A percentile compares a stretch with the other conserved stretches of the same genome.
These are phyloP conservation scores for Podilymbus podiceps DNA, from an alignment of 2,113 vertebrate species.

Conservation along the genomic window DNA sequence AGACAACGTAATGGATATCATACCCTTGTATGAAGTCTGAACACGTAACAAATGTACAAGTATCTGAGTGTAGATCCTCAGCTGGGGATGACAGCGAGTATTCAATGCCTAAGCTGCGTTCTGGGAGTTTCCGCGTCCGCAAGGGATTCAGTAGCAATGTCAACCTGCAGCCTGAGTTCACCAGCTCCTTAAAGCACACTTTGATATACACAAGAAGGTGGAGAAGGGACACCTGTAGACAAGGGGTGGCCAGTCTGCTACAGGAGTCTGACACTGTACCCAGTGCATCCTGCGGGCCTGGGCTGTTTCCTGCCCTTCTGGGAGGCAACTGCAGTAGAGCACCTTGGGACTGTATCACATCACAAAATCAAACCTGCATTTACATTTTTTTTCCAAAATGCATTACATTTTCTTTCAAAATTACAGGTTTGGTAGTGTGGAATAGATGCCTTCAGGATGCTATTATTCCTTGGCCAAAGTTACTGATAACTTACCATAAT, in stretches of 20 bases:
- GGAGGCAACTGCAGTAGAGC: neutral
- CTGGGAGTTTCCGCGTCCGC: neutral
- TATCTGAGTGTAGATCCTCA: neutral
- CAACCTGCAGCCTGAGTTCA: neutral
- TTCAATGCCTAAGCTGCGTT: neutral
- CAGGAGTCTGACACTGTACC: neutral
- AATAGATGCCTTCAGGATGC: neutral
- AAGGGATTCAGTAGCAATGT: neutral
- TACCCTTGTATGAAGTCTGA: no score
- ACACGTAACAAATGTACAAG: neutral
- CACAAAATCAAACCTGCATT: neutral
- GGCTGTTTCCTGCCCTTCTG: neutral
- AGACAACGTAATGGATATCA: neutral
- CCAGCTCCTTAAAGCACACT: neutral
- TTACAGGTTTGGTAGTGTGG: neutral
- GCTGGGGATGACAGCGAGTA: neutral
- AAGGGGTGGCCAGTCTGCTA: rapidly evolving
- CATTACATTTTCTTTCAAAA: neutral
- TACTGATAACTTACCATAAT: neutral
- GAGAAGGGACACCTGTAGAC: neutral
- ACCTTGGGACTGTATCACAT: neutral
- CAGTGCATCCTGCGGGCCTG: neutral
- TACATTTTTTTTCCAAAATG: neutral
- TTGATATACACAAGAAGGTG: neutral
- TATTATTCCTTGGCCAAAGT: neutral